A percentile compares a stretch with the other conserved stretches of the same genome.
These are phyloP conservation scores for Folsomia candida DNA, from an alignment of 2,888 invertebrate genomes.

Conservation along the genomic window DNA sequence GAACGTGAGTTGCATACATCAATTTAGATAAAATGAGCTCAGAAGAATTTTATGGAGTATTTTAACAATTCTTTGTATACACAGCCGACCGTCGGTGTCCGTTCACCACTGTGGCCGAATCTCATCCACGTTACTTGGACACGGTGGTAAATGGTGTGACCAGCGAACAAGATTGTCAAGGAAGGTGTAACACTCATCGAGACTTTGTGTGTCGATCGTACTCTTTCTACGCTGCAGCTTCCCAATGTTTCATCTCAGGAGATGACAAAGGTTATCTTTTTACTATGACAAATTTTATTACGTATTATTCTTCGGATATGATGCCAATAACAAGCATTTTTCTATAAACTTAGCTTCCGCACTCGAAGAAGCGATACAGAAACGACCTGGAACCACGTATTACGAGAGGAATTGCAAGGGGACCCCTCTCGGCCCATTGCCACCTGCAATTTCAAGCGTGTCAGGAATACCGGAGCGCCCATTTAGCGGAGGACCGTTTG, in stretches of 20 bases:
- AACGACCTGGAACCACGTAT: constrained; percentile 53
- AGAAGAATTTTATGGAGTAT: neutral
- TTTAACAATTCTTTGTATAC: neutral
- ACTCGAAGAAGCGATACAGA: constrained; percentile 52
- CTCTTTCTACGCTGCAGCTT: constrained; percentile 55
- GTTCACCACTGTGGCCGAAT: constrained; percentile 52
- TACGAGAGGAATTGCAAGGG: constrained; percentile 53
- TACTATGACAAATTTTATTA: too few species aligned
- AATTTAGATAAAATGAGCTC: neutral
- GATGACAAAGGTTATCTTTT: constrained; percentile 55
- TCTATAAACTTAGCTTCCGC: constrained; percentile 44
- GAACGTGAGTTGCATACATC: constrained; percentile 53
- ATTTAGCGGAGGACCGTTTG: constrained; percentile 35
- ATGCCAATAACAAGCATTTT: neutral
- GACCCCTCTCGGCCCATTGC: constrained; percentile 17
- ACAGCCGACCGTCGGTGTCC: constrained; percentile 52
- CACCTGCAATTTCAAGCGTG: constrained; percentile 1
- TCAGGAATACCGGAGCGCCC: constrained; percentile 45
- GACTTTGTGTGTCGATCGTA: constrained; percentile 55
- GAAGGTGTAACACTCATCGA: constrained; percentile 53
- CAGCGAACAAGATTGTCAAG: constrained; percentile 54
- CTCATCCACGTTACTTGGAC: constrained; percentile 54
- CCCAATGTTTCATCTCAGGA: constrained; percentile 56
- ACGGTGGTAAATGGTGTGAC: constrained; percentile 53
- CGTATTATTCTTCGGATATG: constrained; percentile 7